Evolutionary conservation across 2,888 invertebrate genomes (phyloP).

Genomic region (Andrena trimmerana): DNA sequence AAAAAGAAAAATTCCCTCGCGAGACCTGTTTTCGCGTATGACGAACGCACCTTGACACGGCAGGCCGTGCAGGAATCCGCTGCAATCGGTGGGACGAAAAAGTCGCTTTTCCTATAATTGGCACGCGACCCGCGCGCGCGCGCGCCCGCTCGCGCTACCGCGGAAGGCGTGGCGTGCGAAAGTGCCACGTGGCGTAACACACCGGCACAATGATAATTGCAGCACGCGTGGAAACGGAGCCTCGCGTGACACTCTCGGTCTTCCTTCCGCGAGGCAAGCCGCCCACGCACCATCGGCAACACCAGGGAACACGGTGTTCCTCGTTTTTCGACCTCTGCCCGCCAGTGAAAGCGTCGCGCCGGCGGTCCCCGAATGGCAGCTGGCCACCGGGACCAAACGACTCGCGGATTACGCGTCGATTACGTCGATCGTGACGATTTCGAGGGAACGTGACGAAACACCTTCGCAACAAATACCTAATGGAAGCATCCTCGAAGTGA

Average conservation of each 20-base stretch:
- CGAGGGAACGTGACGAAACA: no score
- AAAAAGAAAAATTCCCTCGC: conserved; percentile 16
- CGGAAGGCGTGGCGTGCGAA: conserved; percentile 64
- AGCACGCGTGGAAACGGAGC: conserved; percentile 46
- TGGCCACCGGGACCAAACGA: neutral
- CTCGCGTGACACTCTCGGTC: conserved; percentile 55
- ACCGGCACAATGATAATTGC: conserved; percentile 60
- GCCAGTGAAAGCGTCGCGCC: conserved; percentile 36
- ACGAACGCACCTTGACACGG: conserved; percentile 59
- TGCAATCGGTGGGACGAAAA: conserved; percentile 37
- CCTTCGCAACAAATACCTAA: no score
- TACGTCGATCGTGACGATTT: neutral
- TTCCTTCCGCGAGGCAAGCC: conserved; percentile 36
- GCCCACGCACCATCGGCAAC: conserved; percentile 28
- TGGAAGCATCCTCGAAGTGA: no score
- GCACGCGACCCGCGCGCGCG: conserved; percentile 45
- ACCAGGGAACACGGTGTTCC: conserved; percentile 16
- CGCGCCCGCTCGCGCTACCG: conserved; percentile 28
- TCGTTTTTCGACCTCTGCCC: conserved; percentile 37
- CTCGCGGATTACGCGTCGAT: neutral
- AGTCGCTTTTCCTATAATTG: conserved; percentile 62
- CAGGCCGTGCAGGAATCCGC: conserved; percentile 44
- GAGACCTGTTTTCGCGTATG: conserved; percentile 54
- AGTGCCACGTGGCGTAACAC: conserved; percentile 62
- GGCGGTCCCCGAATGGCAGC: conserved; percentile 1